Conservation (phyloP, 2,797 vertebrate genomes). For the Parotocinclus haroldoi region DNA sequence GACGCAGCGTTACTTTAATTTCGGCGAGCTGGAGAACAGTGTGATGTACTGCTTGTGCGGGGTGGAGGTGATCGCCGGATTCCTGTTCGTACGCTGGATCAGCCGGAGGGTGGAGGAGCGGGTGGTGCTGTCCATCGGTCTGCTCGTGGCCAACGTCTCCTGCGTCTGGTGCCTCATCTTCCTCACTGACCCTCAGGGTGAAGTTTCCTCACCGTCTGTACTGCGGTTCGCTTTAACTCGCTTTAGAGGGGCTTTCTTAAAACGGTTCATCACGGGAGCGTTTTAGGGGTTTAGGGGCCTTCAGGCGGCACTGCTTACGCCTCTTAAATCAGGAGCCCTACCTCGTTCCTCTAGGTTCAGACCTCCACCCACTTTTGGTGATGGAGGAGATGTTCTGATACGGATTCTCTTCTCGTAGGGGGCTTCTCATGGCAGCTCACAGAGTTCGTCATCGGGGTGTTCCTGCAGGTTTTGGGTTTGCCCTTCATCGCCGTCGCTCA, state of each 20-base stretch:
- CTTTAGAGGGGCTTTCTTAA: no score
- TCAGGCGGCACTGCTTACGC: no score
- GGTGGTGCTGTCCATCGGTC: slow-evolving; percentile 71
- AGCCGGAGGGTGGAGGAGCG: slow-evolving; percentile 69
- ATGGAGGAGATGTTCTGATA: neutral
- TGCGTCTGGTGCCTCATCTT: slow-evolving; percentile 81
- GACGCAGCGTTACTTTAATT: slow-evolving; percentile 78
- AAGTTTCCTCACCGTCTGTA: no score
- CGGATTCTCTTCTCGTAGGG: slow-evolving; percentile 65
- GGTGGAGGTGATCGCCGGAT: slow-evolving; percentile 77
- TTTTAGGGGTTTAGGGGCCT: no score
- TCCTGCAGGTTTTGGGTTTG: slow-evolving; percentile 79
- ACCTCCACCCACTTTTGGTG: no score
- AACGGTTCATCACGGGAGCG: no score
- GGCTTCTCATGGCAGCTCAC: slow-evolving; percentile 68
- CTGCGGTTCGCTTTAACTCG: no score
- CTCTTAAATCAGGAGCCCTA: no score
- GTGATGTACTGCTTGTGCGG: slow-evolving; percentile 82
- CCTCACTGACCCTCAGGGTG: slow-evolving; percentile 73
- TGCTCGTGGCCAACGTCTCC: slow-evolving; percentile 75
- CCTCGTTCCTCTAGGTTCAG: no score
- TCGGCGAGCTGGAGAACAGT: slow-evolving; percentile 83
- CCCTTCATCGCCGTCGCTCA: slow-evolving; percentile 81
- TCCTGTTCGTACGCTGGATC: slow-evolving; percentile 78
- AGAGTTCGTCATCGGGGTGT: slow-evolving; percentile 79